Evolutionary conservation across 2,113 vertebrate species (phyloP), one percentile per base, ranked within the genome.

Genomic region (Zapornia atra): DNA sequence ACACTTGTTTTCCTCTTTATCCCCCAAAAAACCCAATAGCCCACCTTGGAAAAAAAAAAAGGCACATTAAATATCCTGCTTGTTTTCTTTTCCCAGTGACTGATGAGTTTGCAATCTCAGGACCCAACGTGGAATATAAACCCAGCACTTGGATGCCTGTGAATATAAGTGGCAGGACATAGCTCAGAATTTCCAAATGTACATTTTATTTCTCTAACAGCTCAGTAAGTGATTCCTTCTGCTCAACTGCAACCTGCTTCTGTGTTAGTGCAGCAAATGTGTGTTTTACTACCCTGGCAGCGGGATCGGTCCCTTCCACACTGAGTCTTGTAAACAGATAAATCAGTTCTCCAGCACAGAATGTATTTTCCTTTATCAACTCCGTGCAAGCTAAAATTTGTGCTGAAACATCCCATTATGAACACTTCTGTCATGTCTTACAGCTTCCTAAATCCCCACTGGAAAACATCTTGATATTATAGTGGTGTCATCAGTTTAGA

Each of bases 401-500:
- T 77, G 84, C 63, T 92, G 96, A 92, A 92, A 93, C 24, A 15
- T 66, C 88, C 80, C 40, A 31, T 90, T 86, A 82, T 3, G 33
- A 86, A 42, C 54, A 19, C 51, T 94, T 88, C 76, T 78, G 86
- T 76, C 86, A 5, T 64, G 61, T 17, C 93, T 78, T 34, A 54
- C 68, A 77, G 75, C 80, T 92, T 85, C 87, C 71, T 42, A 77
- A 90, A 69, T n/a, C 82, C 84, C 93, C 82, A 82, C 73, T 93
- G 93, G 90, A 92, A 93, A 91, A 22, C 81, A 65, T 82, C 63
- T 82, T 29, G 40, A 11, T 57, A 44, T 80, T 82, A 11, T 24
- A 66, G n/a, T 29, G 70, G 93, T 97, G 87, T 90, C 92, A 91
- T 90, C 84, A 26, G 66, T 70, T 82, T 54, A 69, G 81, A 82